Base-by-base conservation (phyloP, 2,888 invertebrate species). In the Sesia apiformis region DNA sequence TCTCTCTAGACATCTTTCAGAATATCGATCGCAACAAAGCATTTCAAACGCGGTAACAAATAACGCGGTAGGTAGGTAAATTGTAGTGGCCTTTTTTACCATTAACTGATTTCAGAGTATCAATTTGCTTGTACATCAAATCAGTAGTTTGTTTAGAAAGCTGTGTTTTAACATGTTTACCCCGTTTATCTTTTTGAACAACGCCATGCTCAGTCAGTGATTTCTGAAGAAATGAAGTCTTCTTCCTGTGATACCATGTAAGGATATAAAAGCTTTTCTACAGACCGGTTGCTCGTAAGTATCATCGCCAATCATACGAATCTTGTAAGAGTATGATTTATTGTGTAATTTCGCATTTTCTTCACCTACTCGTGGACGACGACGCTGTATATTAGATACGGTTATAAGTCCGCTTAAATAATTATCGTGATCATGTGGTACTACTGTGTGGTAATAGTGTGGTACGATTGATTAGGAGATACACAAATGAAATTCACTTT, bases 1-100 rank as follows among this genome's bases (percentile, higher is more conserved):
- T 65, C 62, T 58, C 52, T 60, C 57, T 5, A 62, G 55, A 59
- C 61, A 64, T 56, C 38, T 57, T 56, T 61, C 64, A 55, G 52
- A 56, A 55, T 60, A 64, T 55, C 60, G 57, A 55, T 63, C 59
- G 52, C 63, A 65, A 56, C 65, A 65, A 59, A 63, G 57, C 53
- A 7, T 39, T 53, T 57, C 3, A 41, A 63, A 52, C 55, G n/a
- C n/a, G n/a, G n/a, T n/a, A n/a, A n/a, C n/a, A n/a, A n/a, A n/a
- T n/a, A n/a, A n/a, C n/a, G n/a, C n/a, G n/a, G n/a, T n/a, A n/a
- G n/a, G n/a, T n/a, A n/a, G n/a, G 7, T 46, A 41, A 42, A 53
- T 53, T 53, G 38, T 53, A 49, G 53, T 49, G 49, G 56, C 53
- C 23, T 43, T 51, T 39, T 49, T 49, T 49, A 49, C 49, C 49